A percentile compares a stretch with the other conserved stretches of the same genome.
phyloP scores from a whole-genome alignment of 2,888 invertebrate species.

The Archips xylosteana region DNA sequence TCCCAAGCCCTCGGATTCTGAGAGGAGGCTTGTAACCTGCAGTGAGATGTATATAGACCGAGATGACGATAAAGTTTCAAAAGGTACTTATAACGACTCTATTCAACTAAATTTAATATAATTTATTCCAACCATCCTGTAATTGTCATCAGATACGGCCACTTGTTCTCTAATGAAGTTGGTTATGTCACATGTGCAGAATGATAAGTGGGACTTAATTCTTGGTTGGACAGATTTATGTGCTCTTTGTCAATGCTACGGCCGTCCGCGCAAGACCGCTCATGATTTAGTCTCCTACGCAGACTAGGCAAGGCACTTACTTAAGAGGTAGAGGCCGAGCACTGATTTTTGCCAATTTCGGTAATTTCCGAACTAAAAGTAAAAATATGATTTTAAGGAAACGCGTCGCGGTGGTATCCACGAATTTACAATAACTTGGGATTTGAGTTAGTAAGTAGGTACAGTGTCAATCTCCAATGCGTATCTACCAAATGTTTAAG shows the following conservation, averaged over 20 bases:
- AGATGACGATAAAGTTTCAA: not conserved
- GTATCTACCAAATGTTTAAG: too few relatives aligned
- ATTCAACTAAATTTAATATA: slow-evolving; percentile 8
- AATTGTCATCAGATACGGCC: slow-evolving; percentile 28
- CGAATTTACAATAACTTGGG: too few relatives aligned
- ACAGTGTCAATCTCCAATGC: too few relatives aligned
- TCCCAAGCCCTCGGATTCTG: too few relatives aligned
- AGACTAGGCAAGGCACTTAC: not conserved
- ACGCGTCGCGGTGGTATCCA: too few relatives aligned
- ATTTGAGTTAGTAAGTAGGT: too few relatives aligned
- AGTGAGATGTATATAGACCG: too few relatives aligned
- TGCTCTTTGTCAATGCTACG: slow-evolving; percentile 31
- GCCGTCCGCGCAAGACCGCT: slow-evolving; percentile 19
- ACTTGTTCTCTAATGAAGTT: slow-evolving; percentile 33
- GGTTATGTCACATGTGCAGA: slow-evolving; percentile 17
- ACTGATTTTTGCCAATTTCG: too few relatives aligned
- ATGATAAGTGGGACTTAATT: slow-evolving; percentile 19
- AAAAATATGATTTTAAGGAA: too few relatives aligned
- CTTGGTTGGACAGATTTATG: slow-evolving; percentile 32
- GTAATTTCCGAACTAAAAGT: too few relatives aligned
- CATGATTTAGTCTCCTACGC: slow-evolving; percentile 14
- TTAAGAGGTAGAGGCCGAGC: not conserved
- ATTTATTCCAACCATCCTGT: slow-evolving; percentile 19
- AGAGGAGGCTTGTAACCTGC: too few relatives aligned
- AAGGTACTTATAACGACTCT: not conserved